Evolutionary conservation across 64 coral and sea anemone species (phyloP), one percentile per base, ranked within the genome.

Genomic region (Dendronephthya gigantea): DNA sequence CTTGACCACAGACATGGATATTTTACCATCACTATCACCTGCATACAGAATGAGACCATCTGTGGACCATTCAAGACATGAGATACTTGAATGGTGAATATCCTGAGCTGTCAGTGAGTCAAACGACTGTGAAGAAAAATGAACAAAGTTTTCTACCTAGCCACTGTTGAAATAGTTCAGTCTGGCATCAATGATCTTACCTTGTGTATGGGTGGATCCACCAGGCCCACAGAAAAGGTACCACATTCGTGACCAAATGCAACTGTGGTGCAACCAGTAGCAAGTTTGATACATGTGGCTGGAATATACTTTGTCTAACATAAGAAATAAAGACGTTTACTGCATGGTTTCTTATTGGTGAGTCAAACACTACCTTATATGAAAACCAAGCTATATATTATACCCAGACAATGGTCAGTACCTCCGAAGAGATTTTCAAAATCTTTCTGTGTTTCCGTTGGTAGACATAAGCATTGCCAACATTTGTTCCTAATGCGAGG

Each of bases 41-140:
- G 72, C 72, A 34, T 79, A 79, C 30, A 79, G 72, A 79, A 79
- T 79, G 9, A 79, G 72, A 39, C 29, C 32, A 79, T 79, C 72
- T 36, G 32, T 33, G 32, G 72, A 79, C 72, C 72, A 79, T 39
- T 79, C 72, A 17, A 79, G 36, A 39, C 72, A 33, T 79, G 72
- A 36, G 32, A 79, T 39, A 16, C 32, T 39, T 35, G 30, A 36
- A 79, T 79, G 72, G 29, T 79, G 72, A 39, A 19, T 79, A 39
- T 39, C 72, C 29, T 79, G 30, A 17, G 72, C 72, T 79, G 72
- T 79, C 22, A 79, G 72, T 12, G 72, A 79, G 36, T 79, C 72
- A 34, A 79, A 79, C 2, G 32, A 36, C 72, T 79, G 68, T 12
- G 30, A 74, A 79, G 29, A 27, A 29, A 75, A 19, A 79, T 15